Percentiles rank a stretch among this genome's conserved stretches.
Evolutionary conservation across 1,140 invertebrate species (phyloP).

Genomic region (Hypothenemus hampei): DNA sequence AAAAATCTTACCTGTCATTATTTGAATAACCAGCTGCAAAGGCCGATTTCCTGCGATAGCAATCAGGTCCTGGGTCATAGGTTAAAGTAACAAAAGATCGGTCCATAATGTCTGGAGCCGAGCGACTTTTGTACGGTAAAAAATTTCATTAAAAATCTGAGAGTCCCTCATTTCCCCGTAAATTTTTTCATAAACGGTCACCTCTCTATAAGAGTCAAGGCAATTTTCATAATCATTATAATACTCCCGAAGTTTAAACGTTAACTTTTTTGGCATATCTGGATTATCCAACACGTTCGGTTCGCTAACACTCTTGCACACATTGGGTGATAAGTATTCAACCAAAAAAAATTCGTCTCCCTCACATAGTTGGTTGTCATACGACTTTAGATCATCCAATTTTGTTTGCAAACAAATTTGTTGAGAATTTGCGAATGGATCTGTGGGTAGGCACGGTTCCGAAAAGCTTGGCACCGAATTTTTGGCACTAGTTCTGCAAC

Average conservation of each 20-base stretch:
- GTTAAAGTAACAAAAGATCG: conserved; percentile 40
- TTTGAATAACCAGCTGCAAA: conserved; percentile 32
- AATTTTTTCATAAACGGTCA: conserved; percentile 20
- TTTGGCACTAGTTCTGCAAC: background rate
- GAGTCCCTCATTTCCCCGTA: conserved; percentile 37
- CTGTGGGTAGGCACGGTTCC: conserved; percentile 29
- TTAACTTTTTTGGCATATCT: conserved; percentile 28
- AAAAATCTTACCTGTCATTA: conserved; percentile 30
- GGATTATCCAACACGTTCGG: conserved; percentile 33
- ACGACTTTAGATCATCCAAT: conserved; percentile 36
- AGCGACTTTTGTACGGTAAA: conserved; percentile 38
- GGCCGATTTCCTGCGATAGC: conserved; percentile 37
- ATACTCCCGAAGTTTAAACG: conserved; percentile 38
- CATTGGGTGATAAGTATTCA: conserved; percentile 34
- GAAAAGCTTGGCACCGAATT: conserved; percentile 1
- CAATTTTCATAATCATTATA: conserved; percentile 45
- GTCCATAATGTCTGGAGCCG: conserved; percentile 40
- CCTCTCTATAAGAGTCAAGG: conserved; percentile 32
- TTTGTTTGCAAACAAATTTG: conserved; percentile 37
- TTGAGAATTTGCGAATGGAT: conserved; percentile 20
- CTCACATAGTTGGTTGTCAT: conserved; percentile 32
- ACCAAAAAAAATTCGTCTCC: conserved; percentile 44
- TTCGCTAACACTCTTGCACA: conserved; percentile 37
- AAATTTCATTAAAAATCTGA: conserved; percentile 39
- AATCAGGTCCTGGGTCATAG: conserved; percentile 42